Percentiles rank a stretch among this genome's conserved stretches.
phyloP scores from a whole-genome alignment of 2,888 invertebrate species.

The Melangyna quadrimaculata region DNA sequence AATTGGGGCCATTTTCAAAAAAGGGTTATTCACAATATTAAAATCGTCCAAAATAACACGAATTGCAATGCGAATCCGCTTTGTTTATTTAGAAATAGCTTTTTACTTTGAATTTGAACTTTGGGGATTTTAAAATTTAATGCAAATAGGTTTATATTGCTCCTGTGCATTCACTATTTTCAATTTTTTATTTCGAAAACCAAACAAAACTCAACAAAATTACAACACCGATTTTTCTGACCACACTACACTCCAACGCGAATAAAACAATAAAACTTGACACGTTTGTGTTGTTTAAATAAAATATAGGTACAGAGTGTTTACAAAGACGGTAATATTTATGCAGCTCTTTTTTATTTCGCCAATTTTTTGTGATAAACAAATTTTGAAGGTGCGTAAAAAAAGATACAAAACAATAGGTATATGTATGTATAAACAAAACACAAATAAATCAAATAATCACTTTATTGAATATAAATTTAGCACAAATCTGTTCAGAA shows the following conservation, averaged over 20 bases:
- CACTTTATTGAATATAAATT: conserved; percentile 65
- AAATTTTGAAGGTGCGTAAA: not conserved
- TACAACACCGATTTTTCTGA: conserved; percentile 8
- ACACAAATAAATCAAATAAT: conserved; percentile 51
- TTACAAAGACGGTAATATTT: not conserved
- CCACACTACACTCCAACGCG: conserved; percentile 18
- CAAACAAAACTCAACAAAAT: not conserved
- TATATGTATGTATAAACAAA: not conserved
- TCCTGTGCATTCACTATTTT: not conserved
- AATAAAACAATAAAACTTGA: conserved; percentile 34
- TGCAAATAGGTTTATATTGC: not conserved
- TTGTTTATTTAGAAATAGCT: not conserved
- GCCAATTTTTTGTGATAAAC: not conserved
- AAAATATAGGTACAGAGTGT: not conserved
- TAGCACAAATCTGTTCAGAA: conserved; percentile 63
- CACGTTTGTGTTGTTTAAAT: conserved; percentile 15
- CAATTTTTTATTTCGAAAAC: not conserved
- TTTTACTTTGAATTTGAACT: not conserved
- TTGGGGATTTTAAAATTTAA: not conserved
- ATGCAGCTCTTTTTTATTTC: not conserved
- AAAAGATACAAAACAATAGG: not conserved
- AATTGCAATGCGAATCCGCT: not conserved
- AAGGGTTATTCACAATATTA: not conserved
- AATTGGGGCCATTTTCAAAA: conserved; percentile 63
- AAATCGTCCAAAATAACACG: not conserved